These are phyloP conservation scores for Trachymyrmex cornetzi DNA, from an alignment of 1,140 invertebrate species.

Conservation along the genomic window DNA sequence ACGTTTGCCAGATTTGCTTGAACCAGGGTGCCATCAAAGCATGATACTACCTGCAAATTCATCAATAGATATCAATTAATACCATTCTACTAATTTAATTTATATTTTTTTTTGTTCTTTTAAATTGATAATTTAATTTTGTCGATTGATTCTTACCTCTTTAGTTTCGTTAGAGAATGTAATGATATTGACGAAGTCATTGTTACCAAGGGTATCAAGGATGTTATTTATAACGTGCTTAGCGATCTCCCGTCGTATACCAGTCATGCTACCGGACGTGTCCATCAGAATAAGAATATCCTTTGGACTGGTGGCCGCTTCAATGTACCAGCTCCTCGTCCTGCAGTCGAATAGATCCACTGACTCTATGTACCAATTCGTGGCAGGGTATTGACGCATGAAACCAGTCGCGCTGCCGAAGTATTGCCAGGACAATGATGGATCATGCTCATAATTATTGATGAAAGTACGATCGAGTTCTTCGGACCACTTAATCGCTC, in stretches of 20 bases:
- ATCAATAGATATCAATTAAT: constrained; percentile 41
- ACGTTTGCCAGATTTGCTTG: constrained; percentile 97
- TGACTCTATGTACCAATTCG: constrained; percentile 90
- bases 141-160: constrained; percentile 83
- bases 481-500: constrained; percentile 91
- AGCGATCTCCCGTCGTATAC: constrained; percentile 96
- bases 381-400: constrained; percentile 96
- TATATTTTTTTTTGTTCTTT: neutral
- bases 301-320: constrained; percentile 98
- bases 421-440: constrained; percentile 98
- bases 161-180: constrained; percentile 93
- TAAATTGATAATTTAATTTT: neutral
- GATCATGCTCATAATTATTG: constrained; percentile 95
- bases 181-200: constrained; percentile 99
- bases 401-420: constrained; percentile 98
- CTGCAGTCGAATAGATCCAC: constrained; percentile 96
- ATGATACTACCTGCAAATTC: constrained; percentile 90
- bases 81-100: constrained; percentile 14
- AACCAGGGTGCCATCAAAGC: constrained; percentile 95
- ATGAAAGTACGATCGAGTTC: constrained; percentile 95
- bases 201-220: constrained; percentile 98
- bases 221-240: constrained; percentile 97
- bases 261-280: constrained; percentile 98
- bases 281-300: constrained; percentile 98
- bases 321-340: constrained; percentile 97